These are phyloP conservation scores for Oplegnathus fasciatus DNA, from an alignment of 2,113 vertebrate species.

Conservation along the genomic window DNA sequence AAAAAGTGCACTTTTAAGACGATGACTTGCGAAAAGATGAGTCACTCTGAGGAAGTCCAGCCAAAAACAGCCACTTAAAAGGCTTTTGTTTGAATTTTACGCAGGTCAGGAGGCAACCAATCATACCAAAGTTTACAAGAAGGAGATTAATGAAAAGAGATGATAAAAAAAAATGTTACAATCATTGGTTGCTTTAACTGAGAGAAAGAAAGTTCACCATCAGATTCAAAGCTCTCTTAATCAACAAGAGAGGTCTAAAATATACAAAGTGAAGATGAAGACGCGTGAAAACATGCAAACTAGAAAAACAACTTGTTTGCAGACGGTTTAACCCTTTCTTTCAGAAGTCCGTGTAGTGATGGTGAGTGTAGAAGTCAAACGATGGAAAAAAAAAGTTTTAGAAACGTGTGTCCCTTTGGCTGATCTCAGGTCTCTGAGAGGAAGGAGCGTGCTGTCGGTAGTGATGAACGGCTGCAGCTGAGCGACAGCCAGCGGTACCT, in stretches of 20 bases:
- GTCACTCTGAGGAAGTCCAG: conserved; percentile 71
- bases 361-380: conserved; percentile 32
- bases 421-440: conserved; percentile 59
- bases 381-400: conserved; percentile 6
- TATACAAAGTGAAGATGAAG: conserved; percentile 55
- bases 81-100: conserved; percentile 46
- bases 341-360: conserved; percentile 51
- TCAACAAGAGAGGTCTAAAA: conserved; percentile 67
- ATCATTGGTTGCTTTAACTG: conserved; percentile 56
- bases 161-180: conserved; percentile 51
- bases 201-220: conserved; percentile 40
- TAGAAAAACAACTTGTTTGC: conserved; percentile 45
- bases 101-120: conserved; percentile 69
- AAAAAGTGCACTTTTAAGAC: conserved; percentile 84
- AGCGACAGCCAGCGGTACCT: conserved; percentile 26
- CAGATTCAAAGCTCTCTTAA: conserved; percentile 58
- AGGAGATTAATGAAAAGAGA: conserved; percentile 55
- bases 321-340: conserved; percentile 32
- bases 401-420: conserved; percentile 75
- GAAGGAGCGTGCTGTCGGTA: conserved; percentile 27
- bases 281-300: conserved; percentile 45
- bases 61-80: conserved; percentile 64
- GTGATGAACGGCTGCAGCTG: conserved; percentile 25
- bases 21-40: conserved; percentile 48
- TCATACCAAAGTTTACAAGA: conserved; percentile 63